Evolutionary conservation across 2,888 invertebrate species (phyloP).

Genomic region (Crepidodera aurea): DNA sequence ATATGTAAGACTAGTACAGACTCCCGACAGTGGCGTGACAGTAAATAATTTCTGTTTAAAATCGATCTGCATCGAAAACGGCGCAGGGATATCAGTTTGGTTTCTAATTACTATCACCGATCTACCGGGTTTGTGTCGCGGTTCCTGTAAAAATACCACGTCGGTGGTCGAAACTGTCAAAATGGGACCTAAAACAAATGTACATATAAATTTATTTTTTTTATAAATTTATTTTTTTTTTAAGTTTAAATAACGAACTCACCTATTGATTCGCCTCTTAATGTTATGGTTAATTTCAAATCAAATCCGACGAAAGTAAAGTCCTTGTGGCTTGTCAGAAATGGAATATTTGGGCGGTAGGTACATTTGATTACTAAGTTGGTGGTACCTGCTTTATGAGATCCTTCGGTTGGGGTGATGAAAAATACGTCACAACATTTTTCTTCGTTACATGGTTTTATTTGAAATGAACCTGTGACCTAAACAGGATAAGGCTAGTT

Average conservation of each 20-base stretch:
- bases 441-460: neutral
- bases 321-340: too few species aligned
- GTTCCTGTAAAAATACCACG: constrained; percentile 37
- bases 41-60: constrained; percentile 54
- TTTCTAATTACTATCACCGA: constrained; percentile 56
- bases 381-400: too few species aligned
- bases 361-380: too few species aligned
- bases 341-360: too few species aligned
- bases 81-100: constrained; percentile 50
- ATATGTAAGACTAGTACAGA: neutral
- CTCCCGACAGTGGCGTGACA: constrained; percentile 52
- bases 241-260: constrained; percentile 2
- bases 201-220: neutral
- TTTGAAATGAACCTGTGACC: neutral
- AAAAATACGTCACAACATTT: neutral
- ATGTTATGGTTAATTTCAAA: constrained; percentile 43
- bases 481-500: too few species aligned
- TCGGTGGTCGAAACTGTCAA: constrained; percentile 38
- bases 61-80: constrained; percentile 56
- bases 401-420: neutral
- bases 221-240: neutral
- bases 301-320: too few species aligned
- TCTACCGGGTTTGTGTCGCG: constrained; percentile 22
- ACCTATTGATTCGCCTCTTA: constrained; percentile 55
- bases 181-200: constrained; percentile 37